Evolutionary conservation across 2,797 vertebrate genomes (phyloP).

Genomic region (Leptoclinus maculatus): DNA sequence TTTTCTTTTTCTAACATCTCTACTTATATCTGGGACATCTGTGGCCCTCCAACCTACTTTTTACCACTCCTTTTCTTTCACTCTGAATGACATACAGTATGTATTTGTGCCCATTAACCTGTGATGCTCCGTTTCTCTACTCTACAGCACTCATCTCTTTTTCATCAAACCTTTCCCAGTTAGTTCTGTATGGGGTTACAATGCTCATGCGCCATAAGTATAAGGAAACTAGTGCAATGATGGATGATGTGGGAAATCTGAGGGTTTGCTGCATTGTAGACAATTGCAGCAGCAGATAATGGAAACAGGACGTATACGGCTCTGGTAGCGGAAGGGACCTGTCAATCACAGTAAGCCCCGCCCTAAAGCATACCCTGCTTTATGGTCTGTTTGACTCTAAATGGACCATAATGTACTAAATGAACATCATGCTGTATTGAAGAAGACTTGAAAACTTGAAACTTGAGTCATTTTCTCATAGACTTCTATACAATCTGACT

Average conservation of each 20-base stretch:
- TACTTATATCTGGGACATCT: background rate
- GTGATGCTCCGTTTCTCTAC: background rate
- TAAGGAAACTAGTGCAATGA: background rate
- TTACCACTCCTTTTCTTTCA: background rate
- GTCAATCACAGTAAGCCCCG: no score
- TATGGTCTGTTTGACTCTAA: no score
- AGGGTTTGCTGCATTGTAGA: background rate
- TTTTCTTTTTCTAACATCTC: background rate
- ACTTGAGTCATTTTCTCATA: no score
- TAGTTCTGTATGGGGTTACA: background rate
- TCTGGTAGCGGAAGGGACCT: no score
- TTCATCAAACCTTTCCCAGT: background rate
- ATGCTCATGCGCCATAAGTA: background rate
- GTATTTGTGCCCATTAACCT: background rate
- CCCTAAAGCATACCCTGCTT: no score
- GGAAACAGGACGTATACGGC: background rate
- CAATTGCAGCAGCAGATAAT: background rate
- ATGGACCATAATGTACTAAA: no score
- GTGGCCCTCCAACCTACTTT: background rate
- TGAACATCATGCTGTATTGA: no score
- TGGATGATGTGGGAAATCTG: background rate
- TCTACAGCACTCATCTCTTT: background rate
- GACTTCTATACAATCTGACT: no score
- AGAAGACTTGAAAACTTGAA: no score
- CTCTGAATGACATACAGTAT: background rate